Percentiles rank a stretch among this genome's conserved stretches.
These are phyloP conservation scores for Spondyliosoma cantharus DNA, from an alignment of 2,797 vertebrate species.

Conservation along the genomic window DNA sequence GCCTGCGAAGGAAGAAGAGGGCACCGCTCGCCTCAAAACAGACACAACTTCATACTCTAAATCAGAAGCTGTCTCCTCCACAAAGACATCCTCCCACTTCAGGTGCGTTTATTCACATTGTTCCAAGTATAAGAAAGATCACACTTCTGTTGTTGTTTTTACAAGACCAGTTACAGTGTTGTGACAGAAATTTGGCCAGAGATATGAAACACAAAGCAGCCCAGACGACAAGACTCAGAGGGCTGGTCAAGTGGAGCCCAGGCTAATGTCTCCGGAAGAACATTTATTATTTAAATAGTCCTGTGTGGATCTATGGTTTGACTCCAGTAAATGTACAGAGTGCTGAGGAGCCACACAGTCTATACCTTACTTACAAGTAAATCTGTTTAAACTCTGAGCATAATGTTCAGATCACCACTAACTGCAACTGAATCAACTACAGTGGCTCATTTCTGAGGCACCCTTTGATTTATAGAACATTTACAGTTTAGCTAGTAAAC, in stretches of 20 bases:
- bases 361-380: background rate
- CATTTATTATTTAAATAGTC: background rate
- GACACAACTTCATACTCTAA: conserved; percentile 30
- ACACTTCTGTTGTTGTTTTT: conserved; percentile 5
- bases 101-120: conserved; percentile 70
- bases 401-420: background rate
- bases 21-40: conserved; percentile 9
- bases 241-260: background rate
- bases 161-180: conserved; percentile 3
- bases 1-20: conserved; percentile 36
- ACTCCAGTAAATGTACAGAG: background rate
- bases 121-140: conserved; percentile 8
- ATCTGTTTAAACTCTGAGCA: background rate
- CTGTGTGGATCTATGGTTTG: background rate
- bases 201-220: conserved; percentile 27
- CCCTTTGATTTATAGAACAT: conserved; percentile 1
- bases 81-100: conserved; percentile 46
- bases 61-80: conserved; percentile 42
- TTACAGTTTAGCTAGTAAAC: background rate
- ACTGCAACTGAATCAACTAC: background rate
- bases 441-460: background rate
- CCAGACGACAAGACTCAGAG: background rate
- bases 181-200: conserved; percentile 25
- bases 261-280: background rate
- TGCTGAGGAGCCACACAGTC: background rate